Evolutionary conservation across 2,888 invertebrate species (phyloP), one percentile per base, ranked within the genome.

Genomic region (Ectropis crepuscularia): DNA sequence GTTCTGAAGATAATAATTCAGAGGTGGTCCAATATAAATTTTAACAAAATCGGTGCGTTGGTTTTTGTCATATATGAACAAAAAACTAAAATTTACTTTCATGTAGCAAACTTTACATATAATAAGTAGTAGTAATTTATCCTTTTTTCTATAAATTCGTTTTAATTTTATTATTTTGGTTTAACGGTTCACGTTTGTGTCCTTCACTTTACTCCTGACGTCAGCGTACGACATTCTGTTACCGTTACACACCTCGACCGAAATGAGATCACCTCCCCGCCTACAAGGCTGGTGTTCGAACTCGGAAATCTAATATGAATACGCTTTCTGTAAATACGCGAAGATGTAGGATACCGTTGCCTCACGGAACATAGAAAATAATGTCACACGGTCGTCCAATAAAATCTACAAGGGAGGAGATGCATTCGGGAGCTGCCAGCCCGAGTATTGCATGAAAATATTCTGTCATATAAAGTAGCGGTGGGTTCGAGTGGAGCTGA

Each of bases 251-350:
- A 50, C 10, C 39, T 38, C 12, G 36, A 8, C 38, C 8, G 42
- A 47, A 64, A 61, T 28, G 38, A 50, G 46, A 28, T 53, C 50
- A 51, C 43, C 54, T 64, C 67, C 48, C 36, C 10, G 36, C 41
- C 28, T 28, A 57, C 12, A 48, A 53, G 48, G 65, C 58, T 82
- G 86, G 80, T 86, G 85, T 87, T 86, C 87, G 82, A 79, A 83
- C 84, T 87, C 84, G 87, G 83, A 87, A 89, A 90, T 90, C 89
- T 90, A 91, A 91, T 90, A 91, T 91, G 90, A 90, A 91, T 91
- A 89, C 89, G 84, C 78, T 88, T 90, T 88, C 85, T 88, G 90
- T 81, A 82, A 88, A 89, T 87, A 87, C 82, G 78, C 77, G 74
- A 72, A 79, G 82, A 76, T 78, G 85, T 68, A 75, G 76, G 77